Percentiles rank a stretch among this genome's conserved stretches.
Conservation (phyloP, 2,888 invertebrate species). For the Agapostemon virescens region DNA sequence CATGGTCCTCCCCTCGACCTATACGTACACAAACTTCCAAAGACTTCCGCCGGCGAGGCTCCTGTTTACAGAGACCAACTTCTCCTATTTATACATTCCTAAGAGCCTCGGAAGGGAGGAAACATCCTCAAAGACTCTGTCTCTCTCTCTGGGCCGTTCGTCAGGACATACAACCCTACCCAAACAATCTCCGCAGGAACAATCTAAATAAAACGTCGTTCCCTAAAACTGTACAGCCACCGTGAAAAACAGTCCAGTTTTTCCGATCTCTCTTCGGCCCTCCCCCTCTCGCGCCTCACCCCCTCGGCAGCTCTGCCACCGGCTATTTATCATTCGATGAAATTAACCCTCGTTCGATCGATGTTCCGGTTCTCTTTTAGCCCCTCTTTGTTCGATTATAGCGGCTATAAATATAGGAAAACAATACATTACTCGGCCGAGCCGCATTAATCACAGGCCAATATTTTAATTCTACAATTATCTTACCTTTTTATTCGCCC, state of each 20-base stretch:
- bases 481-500: not conserved
- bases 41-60: constrained; percentile 8
- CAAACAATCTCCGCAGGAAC: constrained; percentile 7
- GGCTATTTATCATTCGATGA: constrained; percentile 12
- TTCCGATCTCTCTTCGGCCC: not conserved
- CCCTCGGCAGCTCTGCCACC: too few relatives aligned
- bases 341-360: constrained; percentile 19
- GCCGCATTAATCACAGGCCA: not conserved
- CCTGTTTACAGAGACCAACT: constrained; percentile 13
- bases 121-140: not conserved
- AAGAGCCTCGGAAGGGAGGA: not conserved
- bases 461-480: constrained; percentile 8
- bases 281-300: not conserved
- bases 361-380: not conserved
- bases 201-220: constrained; percentile 5
- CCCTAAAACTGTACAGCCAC: not conserved
- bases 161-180: not conserved
- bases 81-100: constrained; percentile 23
- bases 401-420: constrained; percentile 3
- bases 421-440: not conserved
- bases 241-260: constrained; percentile 5
- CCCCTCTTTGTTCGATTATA: constrained; percentile 16
- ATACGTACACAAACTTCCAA: constrained; percentile 6
- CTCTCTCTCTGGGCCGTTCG: not conserved
- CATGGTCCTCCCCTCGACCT: not conserved